These are phyloP conservation scores for Sebastes minor DNA, from an alignment of 2,797 vertebrate genomes.

Conservation along the genomic window DNA sequence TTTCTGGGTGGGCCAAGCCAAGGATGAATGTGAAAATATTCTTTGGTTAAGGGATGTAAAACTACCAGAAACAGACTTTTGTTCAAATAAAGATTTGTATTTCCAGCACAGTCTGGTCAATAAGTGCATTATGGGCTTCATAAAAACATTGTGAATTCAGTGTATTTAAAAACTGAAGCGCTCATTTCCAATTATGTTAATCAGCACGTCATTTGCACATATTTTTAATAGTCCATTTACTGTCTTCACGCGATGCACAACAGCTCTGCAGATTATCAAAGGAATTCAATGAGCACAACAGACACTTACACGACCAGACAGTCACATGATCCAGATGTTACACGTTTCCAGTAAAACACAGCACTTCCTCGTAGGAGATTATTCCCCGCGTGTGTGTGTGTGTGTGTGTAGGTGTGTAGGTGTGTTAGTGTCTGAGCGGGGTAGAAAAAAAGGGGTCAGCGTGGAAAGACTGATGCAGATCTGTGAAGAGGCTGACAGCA, in stretches of 20 bases:
- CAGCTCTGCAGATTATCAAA: neutral
- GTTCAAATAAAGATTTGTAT: neutral
- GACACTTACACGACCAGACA: conserved; percentile 24
- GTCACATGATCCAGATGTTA: conserved; percentile 52
- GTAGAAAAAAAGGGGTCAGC: conserved; percentile 36
- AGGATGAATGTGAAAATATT: neutral
- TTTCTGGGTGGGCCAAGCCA: neutral
- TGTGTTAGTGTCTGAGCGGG: conserved; percentile 19
- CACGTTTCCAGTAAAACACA: conserved; percentile 41
- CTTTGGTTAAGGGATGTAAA: neutral
- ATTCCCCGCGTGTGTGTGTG: neutral
- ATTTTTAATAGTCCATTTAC: neutral
- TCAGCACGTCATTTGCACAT: neutral
- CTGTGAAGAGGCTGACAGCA: conserved; percentile 7
- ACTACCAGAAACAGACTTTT: neutral
- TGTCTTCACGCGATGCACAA: neutral
- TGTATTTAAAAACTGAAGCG: neutral
- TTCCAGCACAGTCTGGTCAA: neutral
- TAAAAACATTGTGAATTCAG: neutral
- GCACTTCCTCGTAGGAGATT: conserved; percentile 5
- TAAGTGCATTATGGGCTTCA: neutral
- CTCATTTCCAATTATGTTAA: neutral
- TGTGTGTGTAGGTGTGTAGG: neutral
- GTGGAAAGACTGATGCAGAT: conserved; percentile 60
- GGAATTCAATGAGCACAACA: conserved; percentile 11